A percentile compares a stretch with the other conserved stretches of the same genome.
Evolutionary conservation across 2,888 invertebrate species (phyloP).

Genomic region (Leptinotarsa tumamoca): DNA sequence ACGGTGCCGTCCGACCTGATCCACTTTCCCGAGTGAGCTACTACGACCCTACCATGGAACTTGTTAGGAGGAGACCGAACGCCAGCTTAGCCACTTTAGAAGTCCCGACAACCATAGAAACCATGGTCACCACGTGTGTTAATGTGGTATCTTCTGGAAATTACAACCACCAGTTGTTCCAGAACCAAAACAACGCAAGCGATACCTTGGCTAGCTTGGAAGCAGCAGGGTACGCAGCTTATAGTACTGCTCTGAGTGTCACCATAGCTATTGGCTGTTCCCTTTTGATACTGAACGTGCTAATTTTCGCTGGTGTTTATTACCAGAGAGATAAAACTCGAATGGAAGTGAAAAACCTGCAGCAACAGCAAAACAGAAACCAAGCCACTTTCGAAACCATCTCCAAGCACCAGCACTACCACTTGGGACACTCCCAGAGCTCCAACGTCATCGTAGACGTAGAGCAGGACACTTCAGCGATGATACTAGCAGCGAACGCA

Average conservation of each 20-base stretch:
- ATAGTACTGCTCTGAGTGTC: constrained; percentile 81
- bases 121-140: constrained; percentile 78
- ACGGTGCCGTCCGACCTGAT: constrained; percentile 88
- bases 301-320: constrained; percentile 88
- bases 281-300: constrained; percentile 82
- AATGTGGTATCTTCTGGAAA: constrained; percentile 69
- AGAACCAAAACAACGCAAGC: constrained; percentile 74
- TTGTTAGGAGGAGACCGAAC: constrained; percentile 71
- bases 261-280: constrained; percentile 87
- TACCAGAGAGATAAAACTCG: constrained; percentile 84
- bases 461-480: constrained; percentile 77
- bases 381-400: constrained; percentile 78
- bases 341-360: constrained; percentile 81
- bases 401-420: constrained; percentile 84
- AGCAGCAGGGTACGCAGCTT: constrained; percentile 81
- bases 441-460: constrained; percentile 87
- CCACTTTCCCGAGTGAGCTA: constrained; percentile 77
- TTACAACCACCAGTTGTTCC: constrained; percentile 70
- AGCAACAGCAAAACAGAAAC: constrained; percentile 81
- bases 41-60: constrained; percentile 75
- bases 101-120: constrained; percentile 77
- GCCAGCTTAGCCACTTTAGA: constrained; percentile 73
- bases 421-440: constrained; percentile 80
- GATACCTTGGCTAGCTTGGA: constrained; percentile 84
- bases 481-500: constrained; percentile 71